These are phyloP conservation scores for Ochotona princeps DNA, from an alignment of 2,113 vertebrate genomes.

Conservation along the genomic window DNA sequence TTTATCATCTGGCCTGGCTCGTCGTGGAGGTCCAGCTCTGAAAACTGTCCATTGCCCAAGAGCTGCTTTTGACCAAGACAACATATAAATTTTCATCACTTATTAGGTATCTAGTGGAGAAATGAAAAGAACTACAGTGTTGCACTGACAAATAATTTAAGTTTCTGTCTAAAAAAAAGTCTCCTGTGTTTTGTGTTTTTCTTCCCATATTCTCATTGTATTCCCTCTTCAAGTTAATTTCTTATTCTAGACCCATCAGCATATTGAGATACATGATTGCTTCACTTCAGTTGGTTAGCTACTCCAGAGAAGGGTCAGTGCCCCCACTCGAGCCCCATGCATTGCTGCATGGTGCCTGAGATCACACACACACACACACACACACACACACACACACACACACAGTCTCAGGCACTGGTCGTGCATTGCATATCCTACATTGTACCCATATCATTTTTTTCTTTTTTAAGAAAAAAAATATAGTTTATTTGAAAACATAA, in stretches of 20 bases:
- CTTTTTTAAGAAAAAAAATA: too few relatives aligned
- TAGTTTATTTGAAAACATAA: too few relatives aligned
- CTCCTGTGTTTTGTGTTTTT: not conserved
- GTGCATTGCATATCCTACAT: not conserved
- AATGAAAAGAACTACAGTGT: not conserved
- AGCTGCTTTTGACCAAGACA: not conserved
- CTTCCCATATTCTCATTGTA: not conserved
- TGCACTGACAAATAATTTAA: not conserved
- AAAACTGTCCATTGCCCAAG: not conserved
- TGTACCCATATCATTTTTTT: not conserved
- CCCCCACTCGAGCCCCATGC: too few relatives aligned
- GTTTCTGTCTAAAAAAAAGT: not conserved
- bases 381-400: too few relatives aligned
- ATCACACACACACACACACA: too few relatives aligned
- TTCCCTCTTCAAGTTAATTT: not conserved
- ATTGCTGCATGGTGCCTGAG: too few relatives aligned
- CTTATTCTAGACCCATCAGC: not conserved
- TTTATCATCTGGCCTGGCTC: not conserved
- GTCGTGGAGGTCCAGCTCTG: not conserved
- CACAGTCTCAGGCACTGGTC: not conserved
- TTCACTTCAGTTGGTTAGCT: not conserved
- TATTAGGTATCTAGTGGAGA: slow-evolving; percentile 33
- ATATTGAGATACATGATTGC: not conserved
- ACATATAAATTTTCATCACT: not conserved
- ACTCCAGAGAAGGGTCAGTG: not conserved